These are phyloP conservation scores for Ophioninae sp. DNA, from an alignment of 2,888 invertebrate species.

Conservation along the genomic window DNA sequence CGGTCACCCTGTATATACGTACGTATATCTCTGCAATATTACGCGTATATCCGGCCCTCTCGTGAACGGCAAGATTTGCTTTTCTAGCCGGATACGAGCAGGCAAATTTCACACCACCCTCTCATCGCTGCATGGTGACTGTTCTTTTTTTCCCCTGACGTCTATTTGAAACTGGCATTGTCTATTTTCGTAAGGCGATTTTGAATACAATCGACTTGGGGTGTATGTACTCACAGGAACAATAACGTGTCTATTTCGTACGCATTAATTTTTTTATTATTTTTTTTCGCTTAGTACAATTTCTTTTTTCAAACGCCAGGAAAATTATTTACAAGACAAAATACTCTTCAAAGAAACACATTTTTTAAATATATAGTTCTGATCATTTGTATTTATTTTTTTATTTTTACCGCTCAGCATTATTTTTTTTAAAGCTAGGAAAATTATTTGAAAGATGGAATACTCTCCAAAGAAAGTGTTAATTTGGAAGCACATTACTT, in stretches of 20 bases:
- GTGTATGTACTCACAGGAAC: not conserved
- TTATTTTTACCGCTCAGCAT: too few relatives aligned
- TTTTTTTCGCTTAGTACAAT: too few relatives aligned
- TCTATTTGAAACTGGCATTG: not conserved
- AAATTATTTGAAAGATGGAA: too few relatives aligned
- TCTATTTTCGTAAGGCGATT: not conserved
- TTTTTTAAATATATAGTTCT: too few relatives aligned
- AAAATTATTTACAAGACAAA: too few relatives aligned
- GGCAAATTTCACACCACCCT: slow-evolving; percentile 41
- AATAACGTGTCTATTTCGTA: not conserved
- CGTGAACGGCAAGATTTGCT: slow-evolving; percentile 17
- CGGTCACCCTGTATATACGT: too few relatives aligned
- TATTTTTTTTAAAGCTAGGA: too few relatives aligned
- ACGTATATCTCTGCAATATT: slow-evolving; percentile 58
- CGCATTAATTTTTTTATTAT: not conserved
- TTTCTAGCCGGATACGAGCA: slow-evolving; percentile 20
- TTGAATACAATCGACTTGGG: slow-evolving; percentile 29
- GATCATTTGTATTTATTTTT: too few relatives aligned
- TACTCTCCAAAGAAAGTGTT: too few relatives aligned
- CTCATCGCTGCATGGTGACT: slow-evolving; percentile 42
- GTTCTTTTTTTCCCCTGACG: not conserved
- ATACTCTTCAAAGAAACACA: too few relatives aligned
- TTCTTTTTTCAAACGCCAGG: too few relatives aligned
- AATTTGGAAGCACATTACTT: too few relatives aligned
- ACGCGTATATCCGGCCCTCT: slow-evolving; percentile 63